A percentile compares a stretch with the other conserved stretches of the same genome.
These are phyloP conservation scores for Ecliptopera silaceata DNA, from an alignment of 2,888 invertebrate genomes.

Conservation along the genomic window DNA sequence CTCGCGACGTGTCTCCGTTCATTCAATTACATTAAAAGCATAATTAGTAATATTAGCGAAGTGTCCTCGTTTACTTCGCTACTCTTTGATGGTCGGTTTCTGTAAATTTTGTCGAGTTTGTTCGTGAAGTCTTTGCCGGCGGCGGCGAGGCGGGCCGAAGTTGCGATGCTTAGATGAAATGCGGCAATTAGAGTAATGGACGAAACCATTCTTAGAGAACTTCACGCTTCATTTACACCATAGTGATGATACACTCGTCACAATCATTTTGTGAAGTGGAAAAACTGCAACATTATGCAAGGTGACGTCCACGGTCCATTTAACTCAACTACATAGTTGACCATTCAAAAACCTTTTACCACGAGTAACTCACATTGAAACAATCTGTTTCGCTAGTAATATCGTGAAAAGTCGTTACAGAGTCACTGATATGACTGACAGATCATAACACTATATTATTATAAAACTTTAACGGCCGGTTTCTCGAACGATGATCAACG, in stretches of 20 bases:
- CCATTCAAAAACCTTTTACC: constrained; percentile 50
- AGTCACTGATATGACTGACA: too few species aligned
- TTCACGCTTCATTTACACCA: constrained; percentile 74
- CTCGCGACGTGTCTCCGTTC: constrained; percentile 72
- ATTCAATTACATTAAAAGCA: constrained; percentile 82
- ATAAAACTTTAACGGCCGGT: too few species aligned
- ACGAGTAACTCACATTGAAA: too few species aligned
- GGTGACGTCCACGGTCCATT: constrained; percentile 73
- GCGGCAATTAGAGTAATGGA: constrained; percentile 82
- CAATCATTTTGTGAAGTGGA: constrained; percentile 68
- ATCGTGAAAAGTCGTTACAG: too few species aligned
- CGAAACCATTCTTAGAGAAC: constrained; percentile 69
- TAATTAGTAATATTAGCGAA: constrained; percentile 80
- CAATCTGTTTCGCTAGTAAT: too few species aligned
- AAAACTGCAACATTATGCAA: constrained; percentile 80
- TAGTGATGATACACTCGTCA: constrained; percentile 70
- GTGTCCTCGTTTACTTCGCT: constrained; percentile 71
- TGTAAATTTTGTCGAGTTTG: constrained; percentile 72
- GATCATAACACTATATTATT: too few species aligned
- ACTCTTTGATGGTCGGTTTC: constrained; percentile 72
- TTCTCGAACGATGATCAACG: too few species aligned
- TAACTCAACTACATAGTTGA: constrained; percentile 64
- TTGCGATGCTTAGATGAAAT: constrained; percentile 78
- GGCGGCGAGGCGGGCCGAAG: constrained; percentile 58
- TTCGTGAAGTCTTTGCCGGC: constrained; percentile 62